Base-by-base conservation (phyloP, 2,888 invertebrate genomes). In the Quadroppia sp. region DNA sequence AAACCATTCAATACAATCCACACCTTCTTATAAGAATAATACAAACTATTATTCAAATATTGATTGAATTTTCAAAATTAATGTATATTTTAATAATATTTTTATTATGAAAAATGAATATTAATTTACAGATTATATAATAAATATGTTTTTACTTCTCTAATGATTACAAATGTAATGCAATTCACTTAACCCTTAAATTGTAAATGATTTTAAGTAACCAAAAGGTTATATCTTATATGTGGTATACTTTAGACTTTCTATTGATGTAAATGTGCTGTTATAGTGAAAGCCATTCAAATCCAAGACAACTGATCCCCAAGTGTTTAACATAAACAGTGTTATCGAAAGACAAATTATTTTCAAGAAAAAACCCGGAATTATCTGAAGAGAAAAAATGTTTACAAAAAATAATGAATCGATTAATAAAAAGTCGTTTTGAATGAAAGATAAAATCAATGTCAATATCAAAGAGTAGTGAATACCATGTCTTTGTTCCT, bases 331-430 rank as follows among this genome's bases (percentile, higher is more conserved):
- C 25, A 89, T 85, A 0, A 87, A 82, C 81, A 89, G 89, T 3
- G 91, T 86, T 6, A 90, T 83, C 1, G 89, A 79, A 0, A 92
- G 86, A 0, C 91, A 89, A 71, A 91, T 87, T 75, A 83, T 82
- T 77, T 90, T 90, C 28, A 94, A 90, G 0, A 89, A 88, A 76
- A 90, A 87, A 13, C 92, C 92, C 70, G 90, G 89, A 75, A 89
- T 84, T 0, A 88, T 87, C 89, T 89, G 82, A 30, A 81, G 23
- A 40, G 20, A 20, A 32, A 1, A 9, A 6, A 32, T 28, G 17
- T n/a, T n/a, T n/a, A n/a, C 70, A 72, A 71, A 53, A 42, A 73
- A 25, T 25, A 23, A 25, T 15, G 15, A 28, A 48, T 53, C 1
- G n/a, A 32, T 15, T 71, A 20, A 40, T 40, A 40, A 61, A 7